Evolutionary conservation across 92 coral and sea anemone genomes (phyloP).

Genomic region (Palythoa grandis): DNA sequence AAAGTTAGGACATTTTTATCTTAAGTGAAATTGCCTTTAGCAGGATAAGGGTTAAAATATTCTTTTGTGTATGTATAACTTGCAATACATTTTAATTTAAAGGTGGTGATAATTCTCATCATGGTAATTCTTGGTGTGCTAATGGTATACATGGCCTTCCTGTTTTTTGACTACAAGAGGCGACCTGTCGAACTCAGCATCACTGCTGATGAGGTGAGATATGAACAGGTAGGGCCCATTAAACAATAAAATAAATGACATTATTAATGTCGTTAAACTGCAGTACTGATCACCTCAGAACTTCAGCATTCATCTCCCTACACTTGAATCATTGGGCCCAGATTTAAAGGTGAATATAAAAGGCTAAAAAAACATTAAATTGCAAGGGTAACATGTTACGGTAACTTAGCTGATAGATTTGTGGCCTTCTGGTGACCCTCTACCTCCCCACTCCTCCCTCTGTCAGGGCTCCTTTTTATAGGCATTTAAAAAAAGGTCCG

Average conservation of each 20-base stretch:
- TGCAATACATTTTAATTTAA: not conserved
- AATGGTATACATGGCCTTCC: conserved; percentile 71
- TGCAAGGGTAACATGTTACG: too few relatives aligned
- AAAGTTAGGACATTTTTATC: too few relatives aligned
- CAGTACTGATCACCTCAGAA: not conserved
- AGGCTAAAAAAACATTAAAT: not conserved
- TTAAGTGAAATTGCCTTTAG: too few relatives aligned
- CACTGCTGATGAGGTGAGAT: conserved; percentile 80
- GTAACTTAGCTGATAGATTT: too few relatives aligned
- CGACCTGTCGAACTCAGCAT: conserved; percentile 83
- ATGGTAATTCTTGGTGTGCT: conserved; percentile 70
- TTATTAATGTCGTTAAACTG: not conserved
- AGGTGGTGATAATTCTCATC: conserved; percentile 93
- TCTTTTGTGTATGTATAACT: not conserved
- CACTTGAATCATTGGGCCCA: not conserved
- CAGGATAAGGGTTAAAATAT: too few relatives aligned
- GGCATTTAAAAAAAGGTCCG: too few relatives aligned
- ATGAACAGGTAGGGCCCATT: conserved; percentile 14
- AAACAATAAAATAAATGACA: not conserved
- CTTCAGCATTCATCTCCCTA: not conserved
- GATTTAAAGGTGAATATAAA: not conserved
- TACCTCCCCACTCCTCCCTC: too few relatives aligned
- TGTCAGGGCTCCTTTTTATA: too few relatives aligned
- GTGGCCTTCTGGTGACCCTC: too few relatives aligned
- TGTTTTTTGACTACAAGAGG: conserved; percentile 76